Evolutionary conservation across 2,113 vertebrate species (phyloP).

Genomic region (Tympanuchus pallidicinctus): DNA sequence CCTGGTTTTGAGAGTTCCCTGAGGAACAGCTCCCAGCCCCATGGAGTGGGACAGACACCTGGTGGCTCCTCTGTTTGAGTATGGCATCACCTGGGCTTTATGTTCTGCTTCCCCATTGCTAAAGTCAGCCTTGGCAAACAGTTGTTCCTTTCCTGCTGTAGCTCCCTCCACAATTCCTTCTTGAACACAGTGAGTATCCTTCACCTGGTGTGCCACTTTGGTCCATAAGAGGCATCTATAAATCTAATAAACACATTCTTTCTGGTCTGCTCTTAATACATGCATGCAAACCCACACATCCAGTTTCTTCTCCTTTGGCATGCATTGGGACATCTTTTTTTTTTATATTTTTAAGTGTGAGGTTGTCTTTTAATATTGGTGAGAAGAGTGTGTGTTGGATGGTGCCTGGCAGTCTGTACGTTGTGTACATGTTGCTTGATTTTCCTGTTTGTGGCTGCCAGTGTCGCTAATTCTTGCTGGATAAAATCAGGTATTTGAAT

Average conservation of each 20-base stretch:
- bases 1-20: neutral
- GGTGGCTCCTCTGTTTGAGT: neutral
- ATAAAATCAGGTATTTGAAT: constrained; percentile 3
- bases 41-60: neutral
- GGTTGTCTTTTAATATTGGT: neutral
- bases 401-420: neutral
- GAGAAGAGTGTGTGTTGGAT: neutral
- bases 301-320: neutral
- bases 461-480: neutral
- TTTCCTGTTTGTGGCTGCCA: constrained; percentile 9
- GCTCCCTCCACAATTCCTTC: neutral
- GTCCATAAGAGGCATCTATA: neutral
- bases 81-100: neutral
- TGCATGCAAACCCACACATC: neutral
- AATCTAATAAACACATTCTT: neutral
- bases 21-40: neutral
- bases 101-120: neutral
- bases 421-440: neutral
- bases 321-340: neutral
- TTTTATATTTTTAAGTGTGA: neutral
- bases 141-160: neutral
- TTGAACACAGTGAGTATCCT: neutral
- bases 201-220: neutral
- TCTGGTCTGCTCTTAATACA: neutral
- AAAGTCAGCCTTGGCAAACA: neutral